Evolutionary conservation across 2,113 vertebrate species (phyloP), one percentile per base, ranked within the genome.

Genomic region (Cardinalis cardinalis): DNA sequence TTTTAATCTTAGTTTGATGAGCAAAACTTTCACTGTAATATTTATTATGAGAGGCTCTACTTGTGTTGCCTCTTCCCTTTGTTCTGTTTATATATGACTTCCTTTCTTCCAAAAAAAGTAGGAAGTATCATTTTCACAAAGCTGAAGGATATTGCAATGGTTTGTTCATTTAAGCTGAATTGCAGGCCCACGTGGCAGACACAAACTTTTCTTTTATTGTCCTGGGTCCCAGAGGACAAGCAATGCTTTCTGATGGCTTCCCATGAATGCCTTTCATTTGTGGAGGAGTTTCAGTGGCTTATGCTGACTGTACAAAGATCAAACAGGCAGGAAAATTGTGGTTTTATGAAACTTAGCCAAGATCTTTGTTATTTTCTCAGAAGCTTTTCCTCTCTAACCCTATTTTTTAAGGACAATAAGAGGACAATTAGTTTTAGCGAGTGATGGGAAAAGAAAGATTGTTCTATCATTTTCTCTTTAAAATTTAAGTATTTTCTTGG

Each of bases 51-150:
- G 91, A 95, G 97, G 76, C 93, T 96, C 96, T 93, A 94, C 97
- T 98, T 96, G 97, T 97, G 97, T 97, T 97, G 96, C 92, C 92
- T 97, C 96, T 97, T 97, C 97, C 94, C 94, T 97, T 97, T 97
- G 97, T 97, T 95, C 97, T 97, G 94, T 97, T 96, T 96, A 93
- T 61, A 81, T 93, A 92, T 72, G 88, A 93, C 96, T 96, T 97
- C 97, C 96, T 96, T 89, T 96, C 93, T 95, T 95, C 95, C 93
- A 70, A 55, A 92, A 78, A 84, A 89, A 96, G 83, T 93, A 96
- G 97, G 96, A 97, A 96, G 94, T 93, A 96, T 95, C 93, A 1
- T 91, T 97, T 97, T 92, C 97, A 96, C 94, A 94, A 91, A 92
- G 91, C 92, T 0, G 2, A 92, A 88, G 78, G 76, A 82, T 95